Percentiles rank a stretch among this genome's conserved stretches.
These are phyloP conservation scores for Macquaria ambigua DNA, from an alignment of 2,113 vertebrate genomes.

Conservation along the genomic window DNA sequence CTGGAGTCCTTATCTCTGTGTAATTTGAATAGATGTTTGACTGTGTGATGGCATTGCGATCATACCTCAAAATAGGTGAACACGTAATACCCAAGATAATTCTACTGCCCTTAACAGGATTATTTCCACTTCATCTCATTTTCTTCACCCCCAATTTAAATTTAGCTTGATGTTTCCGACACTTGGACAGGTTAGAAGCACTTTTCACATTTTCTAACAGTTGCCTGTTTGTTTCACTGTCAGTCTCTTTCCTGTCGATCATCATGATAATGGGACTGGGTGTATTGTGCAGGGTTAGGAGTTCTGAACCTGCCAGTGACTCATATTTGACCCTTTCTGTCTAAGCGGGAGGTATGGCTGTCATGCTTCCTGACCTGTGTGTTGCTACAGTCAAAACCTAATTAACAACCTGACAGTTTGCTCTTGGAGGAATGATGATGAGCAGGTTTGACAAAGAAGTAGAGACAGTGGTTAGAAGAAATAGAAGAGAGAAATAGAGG, in stretches of 20 bases:
- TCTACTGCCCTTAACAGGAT: conserved; percentile 17
- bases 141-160: conserved; percentile 13
- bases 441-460: conserved; percentile 58
- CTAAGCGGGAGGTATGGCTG: conserved; percentile 51
- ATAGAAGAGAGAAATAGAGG: background rate
- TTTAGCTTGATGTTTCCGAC: conserved; percentile 46
- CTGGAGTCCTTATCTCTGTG: background rate
- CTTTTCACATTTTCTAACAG: conserved; percentile 8
- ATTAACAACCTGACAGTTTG: conserved; percentile 70
- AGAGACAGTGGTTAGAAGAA: conserved; percentile 12
- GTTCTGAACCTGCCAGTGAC: conserved; percentile 52
- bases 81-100: background rate
- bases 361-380: conserved; percentile 31
- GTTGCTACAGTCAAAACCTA: conserved; percentile 49
- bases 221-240: conserved; percentile 50
- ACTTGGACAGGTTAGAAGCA: conserved; percentile 41
- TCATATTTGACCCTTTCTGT: conserved; percentile 62
- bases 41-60: background rate
- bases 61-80: conserved; percentile 18
- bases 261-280: conserved; percentile 47
- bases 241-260: conserved; percentile 31
- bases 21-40: conserved; percentile 14
- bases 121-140: conserved; percentile 33
- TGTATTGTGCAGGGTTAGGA: conserved; percentile 35
- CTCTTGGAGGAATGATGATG: conserved; percentile 61